A percentile compares a stretch with the other conserved stretches of the same genome.
Conservation (phyloP, 2,113 vertebrate species). For the Nothoprocta pentlandii region DNA sequence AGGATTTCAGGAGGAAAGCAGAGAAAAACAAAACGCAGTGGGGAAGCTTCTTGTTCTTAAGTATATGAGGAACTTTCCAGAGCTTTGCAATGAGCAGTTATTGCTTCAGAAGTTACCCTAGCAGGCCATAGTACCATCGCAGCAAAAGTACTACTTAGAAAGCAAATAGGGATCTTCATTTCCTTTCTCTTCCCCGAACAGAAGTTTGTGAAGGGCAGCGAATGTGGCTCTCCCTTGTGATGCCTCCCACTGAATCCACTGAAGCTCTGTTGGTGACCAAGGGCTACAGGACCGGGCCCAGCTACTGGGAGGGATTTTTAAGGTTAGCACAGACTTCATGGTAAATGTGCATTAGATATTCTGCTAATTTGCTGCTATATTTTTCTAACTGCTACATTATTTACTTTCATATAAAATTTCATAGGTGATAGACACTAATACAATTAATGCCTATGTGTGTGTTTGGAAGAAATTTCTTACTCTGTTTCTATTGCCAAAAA, state of each 20-base stretch:
- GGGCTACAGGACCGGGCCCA: conserved; percentile 57
- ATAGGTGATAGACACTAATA: conserved; percentile 77
- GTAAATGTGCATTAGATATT: conserved; percentile 77
- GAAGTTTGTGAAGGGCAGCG: background rate
- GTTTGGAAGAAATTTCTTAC: conserved; percentile 77
- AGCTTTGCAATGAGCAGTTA: conserved; percentile 51
- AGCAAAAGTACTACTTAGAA: conserved; percentile 47
- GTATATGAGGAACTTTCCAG: background rate
- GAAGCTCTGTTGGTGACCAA: conserved; percentile 57
- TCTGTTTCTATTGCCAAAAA: conserved; percentile 84
- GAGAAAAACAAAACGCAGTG: conserved; percentile 21
- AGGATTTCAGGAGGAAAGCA: background rate
- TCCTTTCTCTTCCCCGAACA: conserved; percentile 37
- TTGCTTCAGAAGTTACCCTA: conserved; percentile 27
- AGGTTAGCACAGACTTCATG: conserved; percentile 69
- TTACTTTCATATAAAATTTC: conserved; percentile 79
- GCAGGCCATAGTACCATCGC: conserved; percentile 35
- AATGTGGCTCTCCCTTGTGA: conserved; percentile 15
- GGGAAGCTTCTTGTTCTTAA: conserved; percentile 39
- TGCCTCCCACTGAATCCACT: conserved; percentile 27
- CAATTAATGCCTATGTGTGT: conserved; percentile 77
- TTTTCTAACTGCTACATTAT: conserved; percentile 80
- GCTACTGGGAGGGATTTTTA: conserved; percentile 60
- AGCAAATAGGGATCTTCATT: conserved; percentile 35
- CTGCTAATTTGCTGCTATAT: conserved; percentile 82